Evolutionary conservation across 2,113 vertebrate species (phyloP), one percentile per base, ranked within the genome.

Genomic region (cat (Felis catus)): DNA sequence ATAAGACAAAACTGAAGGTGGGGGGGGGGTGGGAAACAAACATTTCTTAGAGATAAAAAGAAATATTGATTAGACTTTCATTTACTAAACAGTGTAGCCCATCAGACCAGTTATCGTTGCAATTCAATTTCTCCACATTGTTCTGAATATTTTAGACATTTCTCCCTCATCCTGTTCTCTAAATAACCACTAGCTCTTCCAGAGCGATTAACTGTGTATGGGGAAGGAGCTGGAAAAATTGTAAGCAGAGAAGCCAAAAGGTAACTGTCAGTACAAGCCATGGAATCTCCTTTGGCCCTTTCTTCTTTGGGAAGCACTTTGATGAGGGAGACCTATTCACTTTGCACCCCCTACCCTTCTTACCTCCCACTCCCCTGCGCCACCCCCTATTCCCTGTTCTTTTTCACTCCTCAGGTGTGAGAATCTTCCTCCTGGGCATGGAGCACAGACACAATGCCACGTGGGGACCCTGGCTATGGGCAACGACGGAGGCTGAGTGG

Each of bases 301-400:
- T 41, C 76, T 27, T 48, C 36, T n/a, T 45, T 1, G 78, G 45
- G n/a, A 73, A 71, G 48, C 29, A 14, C 27, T 76, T 29, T 53
- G 48, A 73, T 45, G 31, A 27, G 13, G 23, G 27, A 87, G 29
- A 16, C 14, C 80, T 19, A 3, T 39, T n/a, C 23, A 39, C 51
- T 36, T 2, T 21, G 18, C 10, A 70, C 7, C 11, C 27, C 61
- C 36, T 18, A 4, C 5, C 4, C 10, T 18, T 16, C 63, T 51
- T 3, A 2, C 15, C 1, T 23, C 36, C 53, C 19, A 23, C 15
- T 7, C 13, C 9, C 14, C 33, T 3, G 0, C 3, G 4, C 11
- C 5, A 2, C 16, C 29, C 36, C 31, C 9, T 1, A 1, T 7
- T 1, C 0, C 13, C 21, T 4, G 0, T 31, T 65, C 51, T 58